These are phyloP conservation scores for Notocelia uddmanniana DNA, from an alignment of 2,888 invertebrate species.

Conservation along the genomic window DNA sequence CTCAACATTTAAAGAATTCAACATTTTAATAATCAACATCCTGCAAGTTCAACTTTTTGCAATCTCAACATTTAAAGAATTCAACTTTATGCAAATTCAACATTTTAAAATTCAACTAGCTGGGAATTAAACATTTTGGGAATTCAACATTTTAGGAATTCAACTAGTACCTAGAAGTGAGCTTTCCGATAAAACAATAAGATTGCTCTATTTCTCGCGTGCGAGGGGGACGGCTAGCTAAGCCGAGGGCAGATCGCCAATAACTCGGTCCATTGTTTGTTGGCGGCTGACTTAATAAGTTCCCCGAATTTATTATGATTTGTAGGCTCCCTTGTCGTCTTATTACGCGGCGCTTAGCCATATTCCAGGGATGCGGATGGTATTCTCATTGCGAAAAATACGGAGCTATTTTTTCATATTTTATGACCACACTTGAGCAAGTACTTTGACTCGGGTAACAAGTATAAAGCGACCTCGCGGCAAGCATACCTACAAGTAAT, in stretches of 20 bases:
- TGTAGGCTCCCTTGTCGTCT: slow-evolving; percentile 79
- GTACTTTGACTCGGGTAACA: slow-evolving; percentile 20
- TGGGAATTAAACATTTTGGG: too few relatives aligned
- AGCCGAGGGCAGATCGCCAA: slow-evolving; percentile 82
- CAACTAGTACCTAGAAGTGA: slow-evolving; percentile 73
- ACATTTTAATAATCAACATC: too few relatives aligned
- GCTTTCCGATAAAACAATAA: slow-evolving; percentile 78
- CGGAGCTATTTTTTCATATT: slow-evolving; percentile 59
- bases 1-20: too few relatives aligned
- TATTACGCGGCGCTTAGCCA: slow-evolving; percentile 76
- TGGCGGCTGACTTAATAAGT: slow-evolving; percentile 84
- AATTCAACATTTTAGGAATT: too few relatives aligned
- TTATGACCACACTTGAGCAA: slow-evolving; percentile 38
- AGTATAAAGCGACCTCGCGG: neutral
- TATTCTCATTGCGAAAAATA: slow-evolving; percentile 58
- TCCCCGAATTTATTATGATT: slow-evolving; percentile 84
- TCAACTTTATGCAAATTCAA: too few relatives aligned
- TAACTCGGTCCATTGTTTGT: slow-evolving; percentile 84
- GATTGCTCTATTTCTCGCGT: slow-evolving; percentile 76
- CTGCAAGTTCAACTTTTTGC: too few relatives aligned
- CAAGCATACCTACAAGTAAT: neutral
- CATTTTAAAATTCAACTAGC: too few relatives aligned
- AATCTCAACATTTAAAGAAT: too few relatives aligned
- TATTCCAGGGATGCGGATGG: slow-evolving; percentile 62
- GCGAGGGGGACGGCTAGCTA: slow-evolving; percentile 67